phyloP scores from a whole-genome alignment of 2,888 invertebrate species.

The Thera obeliscata region DNA sequence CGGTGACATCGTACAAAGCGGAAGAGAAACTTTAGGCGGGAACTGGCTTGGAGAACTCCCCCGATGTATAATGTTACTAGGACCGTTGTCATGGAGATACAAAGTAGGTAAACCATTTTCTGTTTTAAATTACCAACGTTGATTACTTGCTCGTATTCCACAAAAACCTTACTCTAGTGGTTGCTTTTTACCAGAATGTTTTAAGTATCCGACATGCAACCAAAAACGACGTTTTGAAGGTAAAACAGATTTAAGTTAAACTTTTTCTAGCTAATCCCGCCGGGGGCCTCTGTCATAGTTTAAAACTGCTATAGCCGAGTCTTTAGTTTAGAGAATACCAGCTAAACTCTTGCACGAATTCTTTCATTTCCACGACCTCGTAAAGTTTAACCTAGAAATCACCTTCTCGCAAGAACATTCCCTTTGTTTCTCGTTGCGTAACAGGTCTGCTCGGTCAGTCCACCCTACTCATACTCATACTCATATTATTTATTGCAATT shows the following conservation, averaged over 20 bases:
- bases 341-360: neutral
- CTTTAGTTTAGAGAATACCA: neutral
- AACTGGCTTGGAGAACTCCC: constrained; percentile 29
- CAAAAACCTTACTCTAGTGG: neutral
- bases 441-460: neutral
- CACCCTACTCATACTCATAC: too few species aligned
- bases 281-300: too few species aligned
- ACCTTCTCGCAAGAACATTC: neutral
- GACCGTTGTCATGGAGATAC: constrained; percentile 23
- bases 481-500: too few species aligned
- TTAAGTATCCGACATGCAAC: neutral
- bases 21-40: constrained; percentile 57
- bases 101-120: neutral
- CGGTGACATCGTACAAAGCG: constrained; percentile 33
- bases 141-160: neutral
- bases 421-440: neutral
- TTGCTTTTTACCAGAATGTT: neutral
- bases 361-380: neutral
- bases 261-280: too few species aligned
- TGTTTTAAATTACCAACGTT: neutral
- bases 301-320: neutral
- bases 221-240: neutral
- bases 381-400: neutral
- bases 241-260: neutral
- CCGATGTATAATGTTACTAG: neutral